Percentiles rank a stretch among this genome's conserved stretches.
These are phyloP conservation scores for Tethea ocularis DNA, from an alignment of 2,888 invertebrate genomes.

Conservation along the genomic window DNA sequence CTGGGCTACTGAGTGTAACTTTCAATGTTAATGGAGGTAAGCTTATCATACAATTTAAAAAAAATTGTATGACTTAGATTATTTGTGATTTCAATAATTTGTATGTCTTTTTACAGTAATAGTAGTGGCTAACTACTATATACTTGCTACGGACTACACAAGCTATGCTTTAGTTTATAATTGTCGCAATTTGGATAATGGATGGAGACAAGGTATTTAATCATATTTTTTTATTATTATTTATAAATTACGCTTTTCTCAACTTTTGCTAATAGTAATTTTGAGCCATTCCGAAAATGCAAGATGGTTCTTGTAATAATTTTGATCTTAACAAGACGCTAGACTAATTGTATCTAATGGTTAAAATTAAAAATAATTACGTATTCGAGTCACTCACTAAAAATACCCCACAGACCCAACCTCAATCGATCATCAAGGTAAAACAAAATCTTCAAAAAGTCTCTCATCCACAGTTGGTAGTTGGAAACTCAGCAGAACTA, in stretches of 20 bases:
- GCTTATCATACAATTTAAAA: constrained; percentile 15
- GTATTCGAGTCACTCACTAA: no score
- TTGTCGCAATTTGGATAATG: constrained; percentile 50
- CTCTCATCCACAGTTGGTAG: constrained; percentile 58
- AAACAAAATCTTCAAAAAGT: not conserved
- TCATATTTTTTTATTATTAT: constrained; percentile 6
- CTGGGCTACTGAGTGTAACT: constrained; percentile 79
- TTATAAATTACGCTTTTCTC: not conserved
- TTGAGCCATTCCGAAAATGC: no score
- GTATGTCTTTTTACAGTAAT: constrained; percentile 38
- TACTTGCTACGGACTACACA: constrained; percentile 66
- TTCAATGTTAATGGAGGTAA: constrained; percentile 81
- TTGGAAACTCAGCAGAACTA: constrained; percentile 65
- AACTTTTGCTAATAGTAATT: no score
- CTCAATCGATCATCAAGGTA: not conserved
- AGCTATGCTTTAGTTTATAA: constrained; percentile 65
- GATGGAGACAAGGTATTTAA: constrained; percentile 56
- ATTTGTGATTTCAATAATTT: not conserved
- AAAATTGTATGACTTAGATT: not conserved
- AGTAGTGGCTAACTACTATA: constrained; percentile 46
- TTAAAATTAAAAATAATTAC: no score
- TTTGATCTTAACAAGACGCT: no score
- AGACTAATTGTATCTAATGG: no score
- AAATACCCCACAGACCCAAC: no score
- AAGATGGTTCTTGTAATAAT: no score